phyloP scores from a whole-genome alignment of 1,140 invertebrate genomes.

The Drosophila nebulosa region DNA sequence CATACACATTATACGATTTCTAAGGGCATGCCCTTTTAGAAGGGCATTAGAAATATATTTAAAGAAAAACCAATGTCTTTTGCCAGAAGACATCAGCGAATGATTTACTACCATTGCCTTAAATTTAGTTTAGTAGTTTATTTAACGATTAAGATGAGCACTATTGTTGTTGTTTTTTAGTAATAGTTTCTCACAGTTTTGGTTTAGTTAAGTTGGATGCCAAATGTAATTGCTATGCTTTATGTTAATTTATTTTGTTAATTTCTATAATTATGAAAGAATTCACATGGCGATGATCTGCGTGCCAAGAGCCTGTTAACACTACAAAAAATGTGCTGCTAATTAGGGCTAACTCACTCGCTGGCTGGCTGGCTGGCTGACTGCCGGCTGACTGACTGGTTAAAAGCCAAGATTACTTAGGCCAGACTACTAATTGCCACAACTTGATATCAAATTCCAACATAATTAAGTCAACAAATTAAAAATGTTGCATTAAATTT shows the following conservation, averaged over 20 bases:
- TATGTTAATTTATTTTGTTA: conserved; percentile 10
- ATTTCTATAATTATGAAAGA: conserved; percentile 15
- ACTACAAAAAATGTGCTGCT: conserved; percentile 63
- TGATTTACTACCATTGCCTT: too few species aligned
- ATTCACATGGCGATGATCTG: conserved; percentile 25
- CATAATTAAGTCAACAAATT: conserved; percentile 35
- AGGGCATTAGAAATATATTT: too few species aligned
- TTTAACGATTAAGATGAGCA: background rate
- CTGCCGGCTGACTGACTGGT: too few species aligned
- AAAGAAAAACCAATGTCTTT: too few species aligned
- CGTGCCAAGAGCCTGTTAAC: conserved; percentile 49
- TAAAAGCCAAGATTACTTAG: conserved; percentile 34
- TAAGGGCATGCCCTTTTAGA: too few species aligned
- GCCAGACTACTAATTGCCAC: conserved; percentile 49
- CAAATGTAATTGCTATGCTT: conserved; percentile 9
- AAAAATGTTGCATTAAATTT: conserved; percentile 39
- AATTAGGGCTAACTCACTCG: conserved; percentile 34
- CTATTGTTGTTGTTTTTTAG: background rate
- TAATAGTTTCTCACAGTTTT: background rate
- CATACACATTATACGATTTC: too few species aligned
- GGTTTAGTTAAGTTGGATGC: background rate
- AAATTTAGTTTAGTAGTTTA: too few species aligned
- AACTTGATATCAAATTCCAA: conserved; percentile 40
- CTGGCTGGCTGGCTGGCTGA: too few species aligned
- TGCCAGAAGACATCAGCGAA: too few species aligned